Base-by-base conservation (phyloP, 2,797 vertebrate genomes). In the Protosalanx chinensis region DNA sequence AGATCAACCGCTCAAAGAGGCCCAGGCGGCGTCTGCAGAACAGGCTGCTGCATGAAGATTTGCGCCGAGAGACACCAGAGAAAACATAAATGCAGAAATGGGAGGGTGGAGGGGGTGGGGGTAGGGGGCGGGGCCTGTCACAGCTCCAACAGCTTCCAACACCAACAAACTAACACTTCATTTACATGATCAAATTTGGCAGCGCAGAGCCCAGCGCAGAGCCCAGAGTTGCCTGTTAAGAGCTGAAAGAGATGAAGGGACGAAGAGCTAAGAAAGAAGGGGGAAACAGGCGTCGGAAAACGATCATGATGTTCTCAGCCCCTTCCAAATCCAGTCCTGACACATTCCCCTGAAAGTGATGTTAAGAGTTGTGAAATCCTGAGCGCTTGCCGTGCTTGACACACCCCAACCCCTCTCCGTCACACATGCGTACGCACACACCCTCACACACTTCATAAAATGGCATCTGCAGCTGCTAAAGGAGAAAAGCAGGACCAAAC, bases 1-100 rank as follows among this genome's bases (percentile, higher is more conserved):
- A 85, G 83, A 84, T 76, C 80, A 82, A 84, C 84, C 80, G 79
- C 83, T 89, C 88, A 87, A 87, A 88, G 86, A 83, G 76, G 1
- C 74, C 79, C 78, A 51, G 73, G 82, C 69, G 80, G 81, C 70
- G 72, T 73, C 77, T 76, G 80, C 7, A 12, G 76, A 86, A 83
- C 70, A 84, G 72, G 57, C 60, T n/a, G 74, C 77, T 46, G 51
- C 60, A 77, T 79, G 85, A 72, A 60, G 67, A 77, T 76, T 76
- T 67, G 69, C 70, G 56, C 37, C 37, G 7, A 41, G 35, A 37
- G 37, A 41, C 37, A 41, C 35, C 35, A 35, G 35, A 35, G 35
- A 7, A 35, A 35, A 35, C 27, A 53, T 49, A 67, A 6, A 67
- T 29, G 23, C 8, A 16, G 29, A 67, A 16, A 33, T 2, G n/a